phyloP scores from a whole-genome alignment of 2,888 invertebrate species.

The Willowsia nigromaculata region DNA sequence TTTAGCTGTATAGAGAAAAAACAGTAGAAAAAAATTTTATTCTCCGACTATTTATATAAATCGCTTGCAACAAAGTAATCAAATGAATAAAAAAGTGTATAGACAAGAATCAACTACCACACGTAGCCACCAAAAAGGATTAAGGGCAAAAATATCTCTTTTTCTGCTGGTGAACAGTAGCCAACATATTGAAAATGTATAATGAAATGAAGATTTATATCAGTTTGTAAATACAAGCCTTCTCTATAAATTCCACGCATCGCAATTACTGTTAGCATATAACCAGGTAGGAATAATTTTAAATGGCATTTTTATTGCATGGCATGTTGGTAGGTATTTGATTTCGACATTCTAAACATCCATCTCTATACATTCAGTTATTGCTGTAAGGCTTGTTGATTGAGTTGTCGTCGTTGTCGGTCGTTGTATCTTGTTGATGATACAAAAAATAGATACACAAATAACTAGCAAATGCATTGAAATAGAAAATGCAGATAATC shows the following conservation, averaged over 20 bases:
- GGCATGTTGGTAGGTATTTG: background rate
- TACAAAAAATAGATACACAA: background rate
- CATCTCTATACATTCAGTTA: background rate
- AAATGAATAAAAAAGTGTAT: background rate
- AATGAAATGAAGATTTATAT: conserved; percentile 33
- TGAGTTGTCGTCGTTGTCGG: conserved; percentile 45
- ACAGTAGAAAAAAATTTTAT: background rate
- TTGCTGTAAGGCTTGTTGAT: conserved; percentile 40
- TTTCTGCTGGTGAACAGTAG: background rate
- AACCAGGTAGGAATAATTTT: background rate
- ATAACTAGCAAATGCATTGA: background rate
- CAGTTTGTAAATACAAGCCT: background rate
- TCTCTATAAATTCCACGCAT: too few species aligned
- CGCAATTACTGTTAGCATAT: conserved; percentile 2
- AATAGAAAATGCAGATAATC: conserved; percentile 45
- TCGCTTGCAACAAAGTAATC: background rate
- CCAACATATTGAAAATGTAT: background rate
- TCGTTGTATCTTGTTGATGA: background rate
- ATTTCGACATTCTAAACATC: background rate
- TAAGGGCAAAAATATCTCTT: background rate
- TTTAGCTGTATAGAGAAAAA: background rate
- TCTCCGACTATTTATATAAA: background rate
- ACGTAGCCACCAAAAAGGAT: background rate
- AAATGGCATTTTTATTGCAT: conserved; percentile 1
- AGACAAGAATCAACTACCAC: background rate